Evolutionary conservation across 2,113 vertebrate genomes (phyloP).

Genomic region (Apaloderma vittatum): DNA sequence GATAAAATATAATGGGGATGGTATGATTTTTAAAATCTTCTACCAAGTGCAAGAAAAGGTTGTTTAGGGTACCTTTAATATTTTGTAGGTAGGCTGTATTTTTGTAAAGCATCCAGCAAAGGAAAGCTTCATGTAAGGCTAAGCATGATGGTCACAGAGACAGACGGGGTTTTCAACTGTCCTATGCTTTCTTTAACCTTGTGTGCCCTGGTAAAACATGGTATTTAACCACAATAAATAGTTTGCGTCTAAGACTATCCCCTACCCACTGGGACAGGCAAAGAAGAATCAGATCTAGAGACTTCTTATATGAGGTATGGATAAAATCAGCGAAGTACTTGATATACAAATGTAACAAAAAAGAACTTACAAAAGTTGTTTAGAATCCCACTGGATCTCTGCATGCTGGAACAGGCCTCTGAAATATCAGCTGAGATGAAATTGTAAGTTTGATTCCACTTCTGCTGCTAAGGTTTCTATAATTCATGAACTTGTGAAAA

Average conservation of each 20-base stretch:
- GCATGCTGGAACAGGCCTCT: not conserved
- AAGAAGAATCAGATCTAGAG: not conserved
- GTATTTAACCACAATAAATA: not conserved
- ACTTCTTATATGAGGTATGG: not conserved
- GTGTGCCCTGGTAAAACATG: not conserved
- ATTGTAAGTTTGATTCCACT: constrained; percentile 10
- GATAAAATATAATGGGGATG: not conserved
- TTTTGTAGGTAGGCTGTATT: not conserved
- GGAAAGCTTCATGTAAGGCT: not conserved
- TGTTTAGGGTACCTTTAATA: not conserved
- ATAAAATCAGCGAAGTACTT: not conserved
- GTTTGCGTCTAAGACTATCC: not conserved
- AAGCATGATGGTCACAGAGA: not conserved
- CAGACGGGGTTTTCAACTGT: not conserved
- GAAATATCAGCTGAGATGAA: constrained; percentile 7
- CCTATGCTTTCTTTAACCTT: not conserved
- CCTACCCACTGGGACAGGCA: not conserved
- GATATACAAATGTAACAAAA: constrained; percentile 19
- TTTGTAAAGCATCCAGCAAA: not conserved
- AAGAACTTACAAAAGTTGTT: not conserved
- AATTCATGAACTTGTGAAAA: constrained; percentile 27
- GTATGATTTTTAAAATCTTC: not conserved
- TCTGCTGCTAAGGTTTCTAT: constrained; percentile 7
- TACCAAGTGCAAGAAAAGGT: not conserved
- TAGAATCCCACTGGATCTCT: not conserved